These are phyloP conservation scores for Grus americana DNA, from an alignment of 2,113 vertebrate genomes.

Conservation along the genomic window DNA sequence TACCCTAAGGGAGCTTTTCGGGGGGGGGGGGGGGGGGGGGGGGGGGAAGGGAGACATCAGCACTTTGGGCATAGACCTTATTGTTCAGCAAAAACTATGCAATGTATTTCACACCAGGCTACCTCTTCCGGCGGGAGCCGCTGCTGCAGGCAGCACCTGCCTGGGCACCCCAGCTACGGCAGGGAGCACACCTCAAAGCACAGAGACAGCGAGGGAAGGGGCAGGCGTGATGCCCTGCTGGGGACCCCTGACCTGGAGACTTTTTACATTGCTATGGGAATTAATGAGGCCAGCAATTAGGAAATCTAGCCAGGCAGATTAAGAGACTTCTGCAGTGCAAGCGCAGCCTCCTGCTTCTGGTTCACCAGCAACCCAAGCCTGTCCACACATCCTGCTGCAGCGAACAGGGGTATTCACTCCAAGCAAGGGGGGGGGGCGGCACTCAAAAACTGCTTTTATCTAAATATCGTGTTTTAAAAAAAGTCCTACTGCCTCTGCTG, in stretches of 20 bases:
- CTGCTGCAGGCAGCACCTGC: neutral
- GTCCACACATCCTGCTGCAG: neutral
- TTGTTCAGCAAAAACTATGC: accelerated
- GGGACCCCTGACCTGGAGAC: accelerated
- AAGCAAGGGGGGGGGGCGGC: neutral
- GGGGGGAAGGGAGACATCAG: too few relatives aligned
- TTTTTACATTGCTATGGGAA: accelerated
- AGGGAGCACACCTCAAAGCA: accelerated
- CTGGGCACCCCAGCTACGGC: accelerated
- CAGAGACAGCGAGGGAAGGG: neutral
- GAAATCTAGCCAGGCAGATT: neutral
- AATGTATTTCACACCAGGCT: neutral
- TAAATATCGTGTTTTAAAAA: neutral
- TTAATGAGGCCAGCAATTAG: neutral
- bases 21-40: too few relatives aligned
- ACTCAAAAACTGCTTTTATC: neutral
- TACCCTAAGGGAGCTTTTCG: neutral
- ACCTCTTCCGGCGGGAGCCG: neutral
- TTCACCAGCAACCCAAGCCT: accelerated
- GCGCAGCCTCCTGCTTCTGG: neutral
- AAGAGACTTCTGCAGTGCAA: neutral
- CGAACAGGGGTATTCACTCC: accelerated
- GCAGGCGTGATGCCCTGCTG: neutral
- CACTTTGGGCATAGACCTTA: neutral
- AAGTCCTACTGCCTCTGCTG: accelerated